Evolutionary conservation across 2,888 invertebrate genomes (phyloP).

Genomic region (Coenonympha glycerion): DNA sequence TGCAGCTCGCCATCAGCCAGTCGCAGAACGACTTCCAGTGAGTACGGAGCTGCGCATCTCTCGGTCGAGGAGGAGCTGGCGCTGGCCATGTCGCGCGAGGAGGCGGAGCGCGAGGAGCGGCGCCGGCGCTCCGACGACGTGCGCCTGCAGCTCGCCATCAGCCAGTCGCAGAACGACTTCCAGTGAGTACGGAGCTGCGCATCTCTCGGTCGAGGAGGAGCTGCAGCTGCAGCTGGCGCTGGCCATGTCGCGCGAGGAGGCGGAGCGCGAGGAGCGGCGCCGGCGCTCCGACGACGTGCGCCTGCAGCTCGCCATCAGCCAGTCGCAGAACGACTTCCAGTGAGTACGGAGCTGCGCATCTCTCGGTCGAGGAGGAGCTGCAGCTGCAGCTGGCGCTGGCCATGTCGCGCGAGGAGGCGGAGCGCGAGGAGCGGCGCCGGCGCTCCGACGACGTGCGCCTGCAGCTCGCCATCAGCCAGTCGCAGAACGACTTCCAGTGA

Average conservation of each 20-base stretch:
- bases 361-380: constrained; percentile 98
- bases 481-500: constrained; percentile 93
- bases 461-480: constrained; percentile 95
- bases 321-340: too few relatives aligned
- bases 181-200: constrained; percentile 77
- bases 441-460: constrained; percentile 97
- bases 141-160: constrained; percentile 94
- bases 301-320: too few relatives aligned
- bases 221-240: constrained; percentile 96
- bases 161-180: constrained; percentile 95
- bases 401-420: constrained; percentile 99
- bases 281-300: too few relatives aligned
- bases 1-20: too few relatives aligned
- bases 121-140: constrained; percentile 96
- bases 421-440: constrained; percentile 94
- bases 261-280: constrained; percentile 68
- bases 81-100: constrained; percentile 98
- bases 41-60: too few relatives aligned
- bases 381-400: constrained; percentile 98
- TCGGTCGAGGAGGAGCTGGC: too few relatives aligned
- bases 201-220: constrained; percentile 74
- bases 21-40: too few relatives aligned
- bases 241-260: constrained; percentile 99
- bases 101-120: constrained; percentile 97
- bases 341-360: too few relatives aligned